Evolutionary conservation across 2,113 vertebrate genomes (phyloP).

Genomic region (Elanus axillaris): DNA sequence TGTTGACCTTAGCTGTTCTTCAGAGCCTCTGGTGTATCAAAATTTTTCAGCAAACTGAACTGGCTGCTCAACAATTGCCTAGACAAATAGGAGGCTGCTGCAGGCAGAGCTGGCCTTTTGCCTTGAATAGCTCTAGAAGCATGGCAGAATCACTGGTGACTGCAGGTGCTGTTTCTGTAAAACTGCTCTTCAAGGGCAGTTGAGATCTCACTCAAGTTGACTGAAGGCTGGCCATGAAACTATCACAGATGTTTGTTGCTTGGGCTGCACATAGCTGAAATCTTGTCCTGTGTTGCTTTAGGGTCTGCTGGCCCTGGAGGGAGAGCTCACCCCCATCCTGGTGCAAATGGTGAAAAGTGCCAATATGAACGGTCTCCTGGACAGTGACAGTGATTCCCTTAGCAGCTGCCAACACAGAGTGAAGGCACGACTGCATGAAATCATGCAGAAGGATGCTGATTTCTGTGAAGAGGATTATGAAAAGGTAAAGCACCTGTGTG

Average conservation of each 20-base stretch:
- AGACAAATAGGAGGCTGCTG: neutral
- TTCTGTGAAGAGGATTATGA: conserved; percentile 89
- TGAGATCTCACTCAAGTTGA: neutral
- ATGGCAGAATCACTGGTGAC: neutral
- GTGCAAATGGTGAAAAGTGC: conserved; percentile 99
- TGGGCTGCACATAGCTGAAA: neutral
- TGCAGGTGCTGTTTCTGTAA: neutral
- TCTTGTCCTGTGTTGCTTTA: conserved; percentile 49
- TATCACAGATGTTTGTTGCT: neutral
- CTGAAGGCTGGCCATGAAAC: neutral
- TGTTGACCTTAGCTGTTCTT: neutral
- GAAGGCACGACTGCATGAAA: conserved; percentile 91
- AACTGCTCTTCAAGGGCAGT: neutral
- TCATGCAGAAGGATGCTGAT: conserved; percentile 89
- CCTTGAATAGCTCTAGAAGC: neutral
- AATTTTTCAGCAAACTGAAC: neutral
- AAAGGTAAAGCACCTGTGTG: conserved; percentile 74
- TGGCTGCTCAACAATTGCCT: neutral
- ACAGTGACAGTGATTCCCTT: conserved; percentile 93
- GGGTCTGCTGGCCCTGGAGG: conserved; percentile 94
- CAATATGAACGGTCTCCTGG: conserved; percentile 98
- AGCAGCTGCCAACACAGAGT: conserved; percentile 95
- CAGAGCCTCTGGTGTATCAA: neutral
- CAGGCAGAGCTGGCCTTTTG: neutral
- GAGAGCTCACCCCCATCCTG: conserved; percentile 95